Evolutionary conservation across 2,113 vertebrate genomes (phyloP).

Genomic region (Mormyrus iriodes): DNA sequence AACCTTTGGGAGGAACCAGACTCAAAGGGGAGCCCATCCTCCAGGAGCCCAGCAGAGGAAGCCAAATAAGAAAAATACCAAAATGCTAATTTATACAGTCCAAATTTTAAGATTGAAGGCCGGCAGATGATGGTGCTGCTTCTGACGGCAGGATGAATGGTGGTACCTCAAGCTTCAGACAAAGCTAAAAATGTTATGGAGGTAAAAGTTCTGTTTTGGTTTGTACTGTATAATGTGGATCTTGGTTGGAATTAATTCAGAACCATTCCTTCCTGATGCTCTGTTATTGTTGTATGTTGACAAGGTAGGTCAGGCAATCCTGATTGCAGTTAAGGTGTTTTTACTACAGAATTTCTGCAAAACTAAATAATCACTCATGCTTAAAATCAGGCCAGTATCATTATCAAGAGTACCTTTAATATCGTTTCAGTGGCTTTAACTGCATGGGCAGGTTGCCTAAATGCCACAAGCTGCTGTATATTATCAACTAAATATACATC

Average conservation of each 20-base stretch:
- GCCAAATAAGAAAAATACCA: not conserved
- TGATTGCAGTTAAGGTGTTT: not conserved
- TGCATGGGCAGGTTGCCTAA: not conserved
- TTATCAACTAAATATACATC: not conserved
- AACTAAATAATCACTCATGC: not conserved
- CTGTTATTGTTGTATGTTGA: not conserved
- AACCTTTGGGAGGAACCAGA: not conserved
- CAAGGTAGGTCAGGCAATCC: not conserved
- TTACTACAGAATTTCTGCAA: not conserved
- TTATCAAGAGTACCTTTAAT: not conserved
- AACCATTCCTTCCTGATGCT: not conserved
- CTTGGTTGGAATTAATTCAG: not conserved
- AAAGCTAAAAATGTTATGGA: not conserved
- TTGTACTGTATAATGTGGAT: not conserved
- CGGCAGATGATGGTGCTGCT: not conserved
- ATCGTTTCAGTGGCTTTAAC: not conserved
- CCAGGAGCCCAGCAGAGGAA: too few species aligned
- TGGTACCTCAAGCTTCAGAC: not conserved
- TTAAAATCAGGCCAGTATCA: not conserved
- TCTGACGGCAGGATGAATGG: not conserved
- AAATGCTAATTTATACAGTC: not conserved
- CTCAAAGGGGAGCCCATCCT: not conserved
- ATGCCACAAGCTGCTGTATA: not conserved
- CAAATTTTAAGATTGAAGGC: not conserved
- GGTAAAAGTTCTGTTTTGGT: not conserved